Evolutionary conservation across 2,113 vertebrate species (phyloP).

Genomic region (Antechinus stuartii): DNA sequence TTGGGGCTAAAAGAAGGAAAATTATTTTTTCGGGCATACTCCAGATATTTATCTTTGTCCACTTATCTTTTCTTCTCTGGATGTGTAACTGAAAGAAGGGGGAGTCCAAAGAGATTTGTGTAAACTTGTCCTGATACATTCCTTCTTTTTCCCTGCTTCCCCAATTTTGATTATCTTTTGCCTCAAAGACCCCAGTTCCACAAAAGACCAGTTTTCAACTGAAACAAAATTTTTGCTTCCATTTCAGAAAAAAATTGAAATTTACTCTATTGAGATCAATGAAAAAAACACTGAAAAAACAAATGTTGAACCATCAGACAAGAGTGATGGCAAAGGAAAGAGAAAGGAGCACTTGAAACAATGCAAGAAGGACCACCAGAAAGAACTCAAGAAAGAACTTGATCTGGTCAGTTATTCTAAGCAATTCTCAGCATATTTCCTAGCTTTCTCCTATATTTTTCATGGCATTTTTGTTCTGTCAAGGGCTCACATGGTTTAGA

Average conservation of each 20-base stretch:
- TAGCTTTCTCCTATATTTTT: not conserved
- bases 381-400: constrained; percentile 84
- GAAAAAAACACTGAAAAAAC: constrained; percentile 75
- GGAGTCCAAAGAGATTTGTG: not conserved
- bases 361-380: constrained; percentile 76
- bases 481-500: not conserved
- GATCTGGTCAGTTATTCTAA: constrained; percentile 84
- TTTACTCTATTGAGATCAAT: constrained; percentile 83
- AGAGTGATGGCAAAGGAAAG: constrained; percentile 69
- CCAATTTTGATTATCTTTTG: not conserved
- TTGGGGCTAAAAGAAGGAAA: not conserved
- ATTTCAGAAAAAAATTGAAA: constrained; percentile 79
- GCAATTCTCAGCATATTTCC: not conserved
- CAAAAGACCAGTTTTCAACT: not conserved
- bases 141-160: too few relatives aligned
- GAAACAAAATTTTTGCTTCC: constrained; percentile 17
- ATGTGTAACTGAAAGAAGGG: too few relatives aligned
- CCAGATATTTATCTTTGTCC: not conserved
- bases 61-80: not conserved
- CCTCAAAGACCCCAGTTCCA: not conserved
- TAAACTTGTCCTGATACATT: too few relatives aligned
- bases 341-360: constrained; percentile 67
- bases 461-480: not conserved
- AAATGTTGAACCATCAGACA: constrained; percentile 21
- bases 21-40: not conserved